phyloP scores from a whole-genome alignment of 2,888 invertebrate genomes.

The Byasa hedistus region DNA sequence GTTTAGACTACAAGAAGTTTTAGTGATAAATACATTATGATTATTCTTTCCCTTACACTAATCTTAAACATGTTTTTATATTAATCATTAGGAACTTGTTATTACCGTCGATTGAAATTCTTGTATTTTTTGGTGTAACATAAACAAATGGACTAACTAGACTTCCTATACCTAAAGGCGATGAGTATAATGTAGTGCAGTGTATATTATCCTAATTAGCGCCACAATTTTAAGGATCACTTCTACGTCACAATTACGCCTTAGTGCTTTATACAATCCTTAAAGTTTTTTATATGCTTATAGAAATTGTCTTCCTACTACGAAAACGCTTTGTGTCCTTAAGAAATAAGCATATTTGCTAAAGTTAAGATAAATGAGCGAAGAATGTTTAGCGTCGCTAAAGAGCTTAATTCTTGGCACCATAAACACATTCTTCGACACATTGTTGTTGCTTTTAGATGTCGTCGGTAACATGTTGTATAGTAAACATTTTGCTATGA shows the following conservation, averaged over 20 bases:
- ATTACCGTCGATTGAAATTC: too few species aligned
- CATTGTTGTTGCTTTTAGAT: conserved; percentile 69
- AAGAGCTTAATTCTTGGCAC: conserved; percentile 74
- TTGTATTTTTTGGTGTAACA: too few species aligned
- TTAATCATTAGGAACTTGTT: too few species aligned
- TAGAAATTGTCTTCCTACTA: conserved; percentile 1
- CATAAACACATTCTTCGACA: conserved; percentile 78
- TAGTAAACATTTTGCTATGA: conserved; percentile 60
- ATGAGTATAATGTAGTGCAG: too few species aligned
- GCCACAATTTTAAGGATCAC: too few species aligned
- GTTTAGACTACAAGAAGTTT: too few species aligned
- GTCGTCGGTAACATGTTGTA: conserved; percentile 62
- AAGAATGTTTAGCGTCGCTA: conserved; percentile 42
- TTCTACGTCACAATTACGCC: not conserved
- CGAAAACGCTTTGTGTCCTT: conserved; percentile 3
- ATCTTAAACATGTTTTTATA: too few species aligned
- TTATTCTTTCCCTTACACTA: too few species aligned
- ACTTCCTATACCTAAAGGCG: too few species aligned
- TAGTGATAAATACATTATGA: too few species aligned
- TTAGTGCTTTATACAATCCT: not conserved
- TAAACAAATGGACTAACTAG: too few species aligned
- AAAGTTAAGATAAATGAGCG: conserved; percentile 27
- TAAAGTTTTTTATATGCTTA: not conserved
- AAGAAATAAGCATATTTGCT: conserved; percentile 20
- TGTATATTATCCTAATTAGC: too few species aligned